These are phyloP conservation scores for Sardinella longiceps DNA, from an alignment of 2,797 vertebrate genomes.

Conservation along the genomic window DNA sequence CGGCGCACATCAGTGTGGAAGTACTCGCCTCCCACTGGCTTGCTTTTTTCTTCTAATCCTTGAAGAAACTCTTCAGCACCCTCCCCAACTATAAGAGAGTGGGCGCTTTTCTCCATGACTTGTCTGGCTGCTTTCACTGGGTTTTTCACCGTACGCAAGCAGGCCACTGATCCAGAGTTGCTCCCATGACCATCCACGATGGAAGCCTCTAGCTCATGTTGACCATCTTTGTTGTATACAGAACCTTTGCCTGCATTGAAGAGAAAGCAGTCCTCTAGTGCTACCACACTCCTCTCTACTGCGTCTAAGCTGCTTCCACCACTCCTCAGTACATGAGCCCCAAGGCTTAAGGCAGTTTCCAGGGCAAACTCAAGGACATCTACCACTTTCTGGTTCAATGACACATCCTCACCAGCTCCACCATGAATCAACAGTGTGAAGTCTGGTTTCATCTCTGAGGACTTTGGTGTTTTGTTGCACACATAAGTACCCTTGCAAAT, in stretches of 20 bases:
- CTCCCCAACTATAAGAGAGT: slow-evolving; percentile 69
- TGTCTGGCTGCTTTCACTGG: slow-evolving; percentile 69
- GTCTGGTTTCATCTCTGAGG: slow-evolving; percentile 49
- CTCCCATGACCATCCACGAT: slow-evolving; percentile 71
- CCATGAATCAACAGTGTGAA: slow-evolving; percentile 77
- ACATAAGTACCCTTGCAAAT: not conserved
- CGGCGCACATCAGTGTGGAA: slow-evolving; percentile 76
- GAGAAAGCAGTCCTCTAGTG: slow-evolving; percentile 80
- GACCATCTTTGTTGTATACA: slow-evolving; percentile 77
- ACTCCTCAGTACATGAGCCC: slow-evolving; percentile 66
- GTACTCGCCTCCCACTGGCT: slow-evolving; percentile 67
- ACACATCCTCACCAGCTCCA: slow-evolving; percentile 76
- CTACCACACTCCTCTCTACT: slow-evolving; percentile 77
- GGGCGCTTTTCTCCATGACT: slow-evolving; percentile 70
- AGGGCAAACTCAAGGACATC: slow-evolving; percentile 76
- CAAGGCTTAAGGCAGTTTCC: slow-evolving; percentile 70
- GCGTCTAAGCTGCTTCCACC: slow-evolving; percentile 76
- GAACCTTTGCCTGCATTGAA: slow-evolving; percentile 82
- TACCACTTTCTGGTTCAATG: slow-evolving; percentile 68
- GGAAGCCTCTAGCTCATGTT: slow-evolving; percentile 79
- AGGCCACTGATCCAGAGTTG: slow-evolving; percentile 77
- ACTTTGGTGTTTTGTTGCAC: not conserved
- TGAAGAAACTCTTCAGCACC: slow-evolving; percentile 75
- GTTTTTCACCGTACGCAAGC: slow-evolving; percentile 71
- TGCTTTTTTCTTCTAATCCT: slow-evolving; percentile 58